A percentile compares a stretch with the other conserved stretches of the same genome.
These are phyloP conservation scores for Girardinichthys multiradiatus DNA, from an alignment of 2,113 vertebrate genomes.

Conservation along the genomic window DNA sequence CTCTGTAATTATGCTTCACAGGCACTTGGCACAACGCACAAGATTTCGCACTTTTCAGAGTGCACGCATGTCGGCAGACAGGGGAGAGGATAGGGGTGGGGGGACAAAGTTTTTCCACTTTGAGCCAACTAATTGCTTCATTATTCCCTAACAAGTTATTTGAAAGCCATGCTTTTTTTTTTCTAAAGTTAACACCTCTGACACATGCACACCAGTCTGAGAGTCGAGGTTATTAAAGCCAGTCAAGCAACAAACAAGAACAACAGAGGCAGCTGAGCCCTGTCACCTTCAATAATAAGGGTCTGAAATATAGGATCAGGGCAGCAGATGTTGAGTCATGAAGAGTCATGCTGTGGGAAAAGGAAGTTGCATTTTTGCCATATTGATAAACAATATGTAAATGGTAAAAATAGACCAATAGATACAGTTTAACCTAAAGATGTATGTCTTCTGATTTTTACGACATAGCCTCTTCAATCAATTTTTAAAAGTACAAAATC, in stretches of 20 bases:
- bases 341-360: slow-evolving; percentile 4
- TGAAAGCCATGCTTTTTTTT: slow-evolving; percentile 59
- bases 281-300: slow-evolving; percentile 61
- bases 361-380: slow-evolving; percentile 1
- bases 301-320: slow-evolving; percentile 55
- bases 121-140: slow-evolving; percentile 79
- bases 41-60: slow-evolving; percentile 79
- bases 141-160: slow-evolving; percentile 82
- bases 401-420: background rate
- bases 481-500: background rate
- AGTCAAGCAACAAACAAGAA: slow-evolving; percentile 75
- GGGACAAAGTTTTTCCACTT: slow-evolving; percentile 68
- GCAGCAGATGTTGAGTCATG: slow-evolving; percentile 41
- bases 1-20: slow-evolving; percentile 82
- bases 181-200: slow-evolving; percentile 72
- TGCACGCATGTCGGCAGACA: slow-evolving; percentile 63
- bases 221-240: slow-evolving; percentile 70
- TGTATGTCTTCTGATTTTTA: too few relatives aligned
- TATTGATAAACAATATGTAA: background rate
- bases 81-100: slow-evolving; percentile 41
- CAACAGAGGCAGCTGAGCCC: slow-evolving; percentile 59
- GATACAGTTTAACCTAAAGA: background rate
- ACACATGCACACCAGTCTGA: slow-evolving; percentile 70
- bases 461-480: too few relatives aligned
- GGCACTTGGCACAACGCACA: slow-evolving; percentile 71